phyloP scores from a whole-genome alignment of 2,888 invertebrate genomes.

The Nebria brevicollis region DNA sequence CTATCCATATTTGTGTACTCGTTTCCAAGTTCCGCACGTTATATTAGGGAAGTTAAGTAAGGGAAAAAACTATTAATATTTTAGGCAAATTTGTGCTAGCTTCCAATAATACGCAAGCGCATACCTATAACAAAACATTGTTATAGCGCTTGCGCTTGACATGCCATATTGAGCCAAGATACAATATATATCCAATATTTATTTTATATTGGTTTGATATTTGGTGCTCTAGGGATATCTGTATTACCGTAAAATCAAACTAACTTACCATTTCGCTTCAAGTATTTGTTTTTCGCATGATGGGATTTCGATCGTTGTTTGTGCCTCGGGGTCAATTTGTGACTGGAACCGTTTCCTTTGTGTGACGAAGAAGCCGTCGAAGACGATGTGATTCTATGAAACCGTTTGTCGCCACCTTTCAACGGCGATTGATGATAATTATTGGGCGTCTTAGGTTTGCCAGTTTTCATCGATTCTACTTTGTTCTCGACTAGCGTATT shows the following conservation, averaged over 20 bases:
- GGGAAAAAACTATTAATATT: too few species aligned
- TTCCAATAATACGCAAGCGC: too few species aligned
- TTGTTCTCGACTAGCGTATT: conserved; percentile 78
- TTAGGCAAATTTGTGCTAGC: too few species aligned
- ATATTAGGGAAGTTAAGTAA: too few species aligned
- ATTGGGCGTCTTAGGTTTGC: conserved; percentile 44
- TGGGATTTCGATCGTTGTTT: conserved; percentile 49
- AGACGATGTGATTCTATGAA: conserved; percentile 49
- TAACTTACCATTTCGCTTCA: conserved; percentile 14
- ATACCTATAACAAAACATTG: too few species aligned
- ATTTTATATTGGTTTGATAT: too few species aligned
- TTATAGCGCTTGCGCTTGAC: too few species aligned
- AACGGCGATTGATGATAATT: conserved; percentile 48
- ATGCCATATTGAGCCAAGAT: too few species aligned
- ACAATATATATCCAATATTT: too few species aligned
- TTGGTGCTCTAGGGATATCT: too few species aligned
- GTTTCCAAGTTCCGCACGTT: too few species aligned
- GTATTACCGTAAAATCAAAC: not conserved
- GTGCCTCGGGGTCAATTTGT: conserved; percentile 48
- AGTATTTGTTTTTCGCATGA: not conserved
- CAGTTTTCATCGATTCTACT: conserved; percentile 50
- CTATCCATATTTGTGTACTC: too few species aligned
- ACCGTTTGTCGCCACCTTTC: conserved; percentile 50
- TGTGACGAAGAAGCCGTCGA: conserved; percentile 47
- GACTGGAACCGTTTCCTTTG: conserved; percentile 26